Base-by-base conservation (phyloP, 2,888 invertebrate species). In the Lasioglossum leucozonium region DNA sequence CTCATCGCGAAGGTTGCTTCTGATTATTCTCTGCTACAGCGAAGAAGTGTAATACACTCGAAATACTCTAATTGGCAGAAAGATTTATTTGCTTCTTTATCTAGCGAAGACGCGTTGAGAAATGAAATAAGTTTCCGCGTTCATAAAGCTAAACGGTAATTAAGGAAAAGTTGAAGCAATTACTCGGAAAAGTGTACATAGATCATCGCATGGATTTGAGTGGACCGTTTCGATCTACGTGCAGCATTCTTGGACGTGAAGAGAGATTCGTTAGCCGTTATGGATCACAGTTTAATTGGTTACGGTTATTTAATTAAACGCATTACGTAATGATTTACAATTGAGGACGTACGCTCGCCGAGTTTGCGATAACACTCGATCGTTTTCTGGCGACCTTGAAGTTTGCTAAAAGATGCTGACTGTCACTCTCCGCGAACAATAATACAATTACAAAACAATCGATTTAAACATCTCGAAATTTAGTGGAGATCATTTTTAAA, bases 281-380 rank as follows among this genome's bases (percentile, higher is more conserved):
- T 34, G 76, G 65, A 44, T 67, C 26, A 55, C 42, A 37, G 42
- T 72, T 58, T n/a, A 40, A 47, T 73, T 22, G 40, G n/a, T n/a
- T n/a, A n/a, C n/a, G n/a, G n/a, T n/a, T 72, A 16, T 72, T 55
- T 26, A 40, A 51, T 16, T 44, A 16, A 78, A 18, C 55, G n/a
- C 42, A 51, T 79, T 75, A 51, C 37, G 34, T 16, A 71, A 75
- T 55, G 62, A 72, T 58, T 83, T 74, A 58, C 67, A 51, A 76
- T 71, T n/a, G 34, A 11, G 22, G 47, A 44, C 30, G 26, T 18
- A 22, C 42, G 51, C n/a, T 16, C 2, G 40, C 65, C 30, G 67
- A 10, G 44, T 40, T 42, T 40, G 58, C 16, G 71, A 75, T 82
- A 79, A 82, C 26, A 18, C n/a, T 11, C 42, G 47, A 18, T 67